These are phyloP conservation scores for Clangula hyemalis DNA, from an alignment of 2,797 vertebrate species.

Conservation along the genomic window DNA sequence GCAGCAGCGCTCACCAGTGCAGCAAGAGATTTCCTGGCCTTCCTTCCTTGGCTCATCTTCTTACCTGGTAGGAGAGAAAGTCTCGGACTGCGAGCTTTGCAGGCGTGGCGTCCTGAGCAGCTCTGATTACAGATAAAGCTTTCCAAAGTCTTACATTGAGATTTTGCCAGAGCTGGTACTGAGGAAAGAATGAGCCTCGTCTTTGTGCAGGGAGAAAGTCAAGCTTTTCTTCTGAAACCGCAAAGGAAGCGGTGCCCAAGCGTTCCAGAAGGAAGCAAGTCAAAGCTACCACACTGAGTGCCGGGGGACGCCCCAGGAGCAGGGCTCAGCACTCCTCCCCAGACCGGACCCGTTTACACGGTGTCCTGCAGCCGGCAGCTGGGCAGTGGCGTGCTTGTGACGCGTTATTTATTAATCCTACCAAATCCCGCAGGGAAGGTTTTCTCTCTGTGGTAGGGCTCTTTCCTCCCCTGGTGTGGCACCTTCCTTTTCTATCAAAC, in stretches of 20 bases:
- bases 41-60: background rate
- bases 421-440: background rate
- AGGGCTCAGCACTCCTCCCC: rapidly evolving
- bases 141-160: background rate
- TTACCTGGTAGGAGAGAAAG: background rate
- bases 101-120: background rate
- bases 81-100: rapidly evolving
- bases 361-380: background rate
- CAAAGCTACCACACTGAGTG: background rate
- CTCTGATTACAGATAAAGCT: rapidly evolving
- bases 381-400: background rate
- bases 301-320: background rate
- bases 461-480: background rate
- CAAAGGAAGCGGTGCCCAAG: background rate
- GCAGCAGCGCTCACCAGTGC: background rate
- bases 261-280: background rate
- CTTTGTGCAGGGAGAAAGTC: background rate
- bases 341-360: background rate
- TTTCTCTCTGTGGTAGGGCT: background rate
- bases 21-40: background rate
- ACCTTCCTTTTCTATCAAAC: background rate
- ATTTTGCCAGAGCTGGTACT: background rate
- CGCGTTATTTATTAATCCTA: background rate
- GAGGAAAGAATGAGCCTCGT: background rate
- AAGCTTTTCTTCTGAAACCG: background rate